A percentile compares a stretch with the other conserved stretches of the same genome.
Conservation (phyloP, 2,888 invertebrate species). For the Tenthredo notha region DNA sequence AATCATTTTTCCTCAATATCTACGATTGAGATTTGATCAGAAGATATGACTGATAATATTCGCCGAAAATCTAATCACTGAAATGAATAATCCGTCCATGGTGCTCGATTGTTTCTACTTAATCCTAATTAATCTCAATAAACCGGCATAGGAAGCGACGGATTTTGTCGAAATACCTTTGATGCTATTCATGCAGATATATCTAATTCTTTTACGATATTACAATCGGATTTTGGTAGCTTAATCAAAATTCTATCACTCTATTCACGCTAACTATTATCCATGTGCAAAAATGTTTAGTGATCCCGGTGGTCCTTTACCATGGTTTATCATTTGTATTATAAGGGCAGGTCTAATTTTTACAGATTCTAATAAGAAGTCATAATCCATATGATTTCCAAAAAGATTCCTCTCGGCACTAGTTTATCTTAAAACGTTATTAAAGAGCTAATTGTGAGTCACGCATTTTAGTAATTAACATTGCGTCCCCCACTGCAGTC, state of each 20-base stretch:
- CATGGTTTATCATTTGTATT: background rate
- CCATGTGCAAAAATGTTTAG: background rate
- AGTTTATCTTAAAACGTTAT: background rate
- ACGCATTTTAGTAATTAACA: background rate
- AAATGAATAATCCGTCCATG: background rate
- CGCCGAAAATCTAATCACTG: background rate
- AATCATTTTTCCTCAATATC: background rate
- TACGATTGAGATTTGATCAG: background rate
- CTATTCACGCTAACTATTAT: background rate
- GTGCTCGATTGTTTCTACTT: background rate
- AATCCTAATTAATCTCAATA: background rate
- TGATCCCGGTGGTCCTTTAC: background rate
- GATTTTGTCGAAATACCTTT: background rate
- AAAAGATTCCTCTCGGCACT: background rate
- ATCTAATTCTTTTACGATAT: background rate
- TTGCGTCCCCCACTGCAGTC: background rate
- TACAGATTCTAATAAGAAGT: background rate
- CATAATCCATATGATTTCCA: background rate
- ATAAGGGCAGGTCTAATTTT: background rate
- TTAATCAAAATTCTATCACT: background rate
- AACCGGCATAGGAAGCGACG: background rate
- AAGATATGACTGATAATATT: background rate
- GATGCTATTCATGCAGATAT: background rate
- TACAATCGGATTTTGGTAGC: background rate
- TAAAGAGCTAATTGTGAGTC: background rate